Conservation (phyloP, 2,888 invertebrate genomes). For the Megamerina dolium region DNA sequence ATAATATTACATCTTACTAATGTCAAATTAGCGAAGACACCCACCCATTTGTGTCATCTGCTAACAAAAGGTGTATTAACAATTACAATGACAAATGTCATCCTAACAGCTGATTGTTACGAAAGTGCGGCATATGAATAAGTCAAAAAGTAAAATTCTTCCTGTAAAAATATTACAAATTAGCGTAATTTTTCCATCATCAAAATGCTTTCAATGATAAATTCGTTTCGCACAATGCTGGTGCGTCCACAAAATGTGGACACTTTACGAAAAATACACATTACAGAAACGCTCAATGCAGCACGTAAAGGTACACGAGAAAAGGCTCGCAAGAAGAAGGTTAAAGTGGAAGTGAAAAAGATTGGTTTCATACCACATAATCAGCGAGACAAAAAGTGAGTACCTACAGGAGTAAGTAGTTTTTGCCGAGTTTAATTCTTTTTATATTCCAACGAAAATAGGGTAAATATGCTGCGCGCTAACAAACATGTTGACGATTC, state of each 20-base stretch:
- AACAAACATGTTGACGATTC: slow-evolving; percentile 59
- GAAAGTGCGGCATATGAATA: background rate
- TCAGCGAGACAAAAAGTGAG: slow-evolving; percentile 56
- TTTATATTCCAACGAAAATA: too few species aligned
- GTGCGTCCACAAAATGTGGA: slow-evolving; percentile 30
- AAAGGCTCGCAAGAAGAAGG: slow-evolving; percentile 67
- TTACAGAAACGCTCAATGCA: slow-evolving; percentile 60
- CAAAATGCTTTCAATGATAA: slow-evolving; percentile 20
- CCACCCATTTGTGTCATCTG: too few species aligned
- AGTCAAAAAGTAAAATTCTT: background rate
- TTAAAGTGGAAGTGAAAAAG: slow-evolving; percentile 70
- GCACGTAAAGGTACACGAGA: slow-evolving; percentile 80
- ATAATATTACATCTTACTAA: too few species aligned
- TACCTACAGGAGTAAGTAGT: slow-evolving; percentile 1
- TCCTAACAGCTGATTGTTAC: background rate
- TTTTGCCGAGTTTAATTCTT: background rate
- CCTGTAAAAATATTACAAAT: too few species aligned
- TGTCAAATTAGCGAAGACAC: too few species aligned
- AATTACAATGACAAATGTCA: too few species aligned
- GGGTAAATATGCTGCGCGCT: slow-evolving; percentile 47
- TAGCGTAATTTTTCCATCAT: too few species aligned
- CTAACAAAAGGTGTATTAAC: too few species aligned
- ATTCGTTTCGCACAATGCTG: slow-evolving; percentile 18
- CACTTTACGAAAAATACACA: slow-evolving; percentile 50
- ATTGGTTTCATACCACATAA: slow-evolving; percentile 69